Conservation (phyloP, 2,113 vertebrate genomes). For the Halichoerus grypus region DNA sequence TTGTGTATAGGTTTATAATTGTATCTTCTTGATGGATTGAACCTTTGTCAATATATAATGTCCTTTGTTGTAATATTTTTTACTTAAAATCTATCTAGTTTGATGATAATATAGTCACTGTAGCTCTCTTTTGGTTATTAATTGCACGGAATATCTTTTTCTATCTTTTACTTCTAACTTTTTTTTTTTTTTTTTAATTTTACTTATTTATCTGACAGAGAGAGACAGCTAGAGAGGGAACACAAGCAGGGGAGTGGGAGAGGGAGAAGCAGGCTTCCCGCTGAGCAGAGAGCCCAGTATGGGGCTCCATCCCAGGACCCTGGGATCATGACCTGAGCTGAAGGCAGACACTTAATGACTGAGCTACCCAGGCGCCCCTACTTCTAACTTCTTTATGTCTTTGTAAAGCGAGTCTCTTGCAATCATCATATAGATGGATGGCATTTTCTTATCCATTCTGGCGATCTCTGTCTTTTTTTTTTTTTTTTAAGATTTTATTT, state of each 20-base stretch:
- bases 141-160: neutral
- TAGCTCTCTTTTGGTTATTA: neutral
- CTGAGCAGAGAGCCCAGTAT: no score
- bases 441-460: no score
- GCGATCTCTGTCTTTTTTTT: neutral
- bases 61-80: neutral
- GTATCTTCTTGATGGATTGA: neutral
- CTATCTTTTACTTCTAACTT: neutral
- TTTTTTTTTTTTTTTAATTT: neutral
- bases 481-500: no score
- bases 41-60: neutral
- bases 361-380: no score
- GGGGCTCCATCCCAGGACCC: no score
- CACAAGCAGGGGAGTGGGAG: no score
- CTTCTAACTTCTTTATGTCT: neutral
- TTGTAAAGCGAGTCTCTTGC: neutral
- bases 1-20: neutral
- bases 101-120: neutral
- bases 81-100: neutral
- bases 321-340: no score
- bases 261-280: no score
- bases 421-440: neutral
- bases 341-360: no score
- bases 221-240: no score
- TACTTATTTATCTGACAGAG: neutral